Evolutionary conservation across 2,888 invertebrate species (phyloP).

Genomic region (Apamea anceps): DNA sequence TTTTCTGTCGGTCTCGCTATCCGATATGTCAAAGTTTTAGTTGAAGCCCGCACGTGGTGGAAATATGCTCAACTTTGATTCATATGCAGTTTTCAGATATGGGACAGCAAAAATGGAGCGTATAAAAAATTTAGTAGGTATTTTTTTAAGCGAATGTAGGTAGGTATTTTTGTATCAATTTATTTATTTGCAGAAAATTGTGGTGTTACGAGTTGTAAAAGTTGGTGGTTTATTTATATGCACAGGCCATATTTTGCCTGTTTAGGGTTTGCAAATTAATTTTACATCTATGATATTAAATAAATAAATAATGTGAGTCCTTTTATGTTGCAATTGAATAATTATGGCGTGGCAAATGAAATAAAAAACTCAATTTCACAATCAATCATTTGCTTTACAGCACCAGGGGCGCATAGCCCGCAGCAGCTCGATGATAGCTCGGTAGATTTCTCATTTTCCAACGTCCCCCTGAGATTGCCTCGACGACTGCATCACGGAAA

Average conservation of each 20-base stretch:
- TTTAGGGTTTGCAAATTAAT: background rate
- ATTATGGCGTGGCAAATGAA: background rate
- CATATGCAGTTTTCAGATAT: constrained; percentile 20
- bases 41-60: constrained; percentile 15
- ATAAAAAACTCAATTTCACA: constrained; percentile 33
- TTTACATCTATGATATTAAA: background rate
- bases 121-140: background rate
- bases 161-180: background rate
- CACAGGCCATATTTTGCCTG: background rate
- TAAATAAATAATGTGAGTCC: too few species aligned
- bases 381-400: constrained; percentile 58
- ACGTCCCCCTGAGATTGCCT: constrained; percentile 77
- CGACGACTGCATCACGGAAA: constrained; percentile 80
- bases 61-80: constrained; percentile 44
- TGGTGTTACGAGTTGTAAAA: background rate
- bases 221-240: too few species aligned
- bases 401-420: constrained; percentile 69
- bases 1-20: constrained; percentile 31
- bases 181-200: background rate
- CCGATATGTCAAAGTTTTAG: constrained; percentile 51
- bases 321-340: background rate
- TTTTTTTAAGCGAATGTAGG: background rate
- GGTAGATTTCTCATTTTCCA: constrained; percentile 79
- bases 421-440: constrained; percentile 68
- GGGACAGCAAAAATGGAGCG: background rate